Percentiles rank a stretch among this genome's conserved stretches.
phyloP scores from a whole-genome alignment of 2,113 vertebrate species.

The Anser brachyrhynchus region DNA sequence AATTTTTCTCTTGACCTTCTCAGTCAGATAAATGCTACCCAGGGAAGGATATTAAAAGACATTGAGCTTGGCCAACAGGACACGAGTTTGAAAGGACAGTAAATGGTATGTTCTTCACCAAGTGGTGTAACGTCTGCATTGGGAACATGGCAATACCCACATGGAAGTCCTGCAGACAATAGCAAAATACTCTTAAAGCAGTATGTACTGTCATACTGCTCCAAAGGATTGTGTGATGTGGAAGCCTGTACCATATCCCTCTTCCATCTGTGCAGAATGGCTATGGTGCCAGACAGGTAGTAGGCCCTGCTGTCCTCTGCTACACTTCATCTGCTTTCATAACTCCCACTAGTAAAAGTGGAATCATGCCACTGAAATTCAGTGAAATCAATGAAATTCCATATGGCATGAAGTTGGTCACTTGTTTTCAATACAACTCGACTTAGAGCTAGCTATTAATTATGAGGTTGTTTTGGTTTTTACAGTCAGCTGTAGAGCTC shows the following conservation, averaged over 20 bases:
- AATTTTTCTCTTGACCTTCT: neutral
- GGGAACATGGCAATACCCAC: neutral
- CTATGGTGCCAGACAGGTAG: constrained; percentile 53
- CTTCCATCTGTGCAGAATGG: constrained; percentile 7
- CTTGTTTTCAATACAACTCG: neutral
- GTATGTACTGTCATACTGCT: neutral
- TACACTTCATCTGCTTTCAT: constrained; percentile 52
- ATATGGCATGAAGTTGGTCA: neutral
- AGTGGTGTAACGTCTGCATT: neutral
- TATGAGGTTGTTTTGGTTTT: neutral
- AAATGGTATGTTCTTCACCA: neutral
- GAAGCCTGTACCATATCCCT: neutral
- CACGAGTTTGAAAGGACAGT: neutral
- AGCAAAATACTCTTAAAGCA: neutral
- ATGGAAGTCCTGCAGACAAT: neutral
- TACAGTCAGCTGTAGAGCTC: neutral
- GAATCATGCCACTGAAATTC: constrained; percentile 2
- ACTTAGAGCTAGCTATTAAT: neutral
- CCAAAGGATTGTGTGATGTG: neutral
- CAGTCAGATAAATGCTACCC: neutral
- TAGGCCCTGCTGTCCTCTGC: constrained; percentile 32
- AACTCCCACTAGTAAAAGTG: constrained; percentile 42
- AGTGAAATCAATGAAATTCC: constrained; percentile 20
- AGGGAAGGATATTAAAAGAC: neutral
- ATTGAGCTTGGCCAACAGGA: neutral